Evolutionary conservation across 2,888 invertebrate genomes (phyloP), one percentile per base, ranked within the genome.

Genomic region (Muschampia plurimacula): DNA sequence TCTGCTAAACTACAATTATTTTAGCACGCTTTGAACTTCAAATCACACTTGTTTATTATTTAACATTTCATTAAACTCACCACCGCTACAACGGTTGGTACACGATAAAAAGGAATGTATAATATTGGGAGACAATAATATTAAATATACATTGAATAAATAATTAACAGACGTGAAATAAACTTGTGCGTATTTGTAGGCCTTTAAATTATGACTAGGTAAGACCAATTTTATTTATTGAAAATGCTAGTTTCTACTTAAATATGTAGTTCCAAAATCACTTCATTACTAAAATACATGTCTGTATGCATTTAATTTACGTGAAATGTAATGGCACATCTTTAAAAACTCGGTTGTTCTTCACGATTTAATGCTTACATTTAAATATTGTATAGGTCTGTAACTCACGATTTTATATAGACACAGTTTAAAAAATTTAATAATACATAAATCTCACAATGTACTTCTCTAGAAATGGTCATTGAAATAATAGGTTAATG

Each of bases 171-270:
- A 72, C 67, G 49, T 62, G 52, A 85, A 83, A 80, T 77, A 83
- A 67, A 86, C 86, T 91, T 92, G 92, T 92, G 92, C 92, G 91
- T 86, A 85, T 84, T 78, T 77, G 75, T 92, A 93, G 93, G 93
- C 93, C 93, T 91, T 83, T 82, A 85, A 86, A 82, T 86, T 85
- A 91, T 93, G 93, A 93, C 93, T 93, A 93, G 93, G 88, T 83
- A 89, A 90, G 88, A 78, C 80, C 80, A 77, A 81, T 78, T 76
- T 39, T 62, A 67, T 62, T 76, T 32, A 66, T 70, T 59, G 49
- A 22, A 22, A 22, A 59, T 22, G 49, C 49, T 67, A 74, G 57
- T 4, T 69, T 70, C 70, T 73, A 73, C 64, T 69, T 65, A 77
- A 75, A 62, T 72, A 22, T 22, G 22, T 22, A 75, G 60, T 67